A percentile compares a stretch with the other conserved stretches of the same genome.
phyloP scores from a whole-genome alignment of 23 tunicate genomes.

The Aplidium turbinatum region DNA sequence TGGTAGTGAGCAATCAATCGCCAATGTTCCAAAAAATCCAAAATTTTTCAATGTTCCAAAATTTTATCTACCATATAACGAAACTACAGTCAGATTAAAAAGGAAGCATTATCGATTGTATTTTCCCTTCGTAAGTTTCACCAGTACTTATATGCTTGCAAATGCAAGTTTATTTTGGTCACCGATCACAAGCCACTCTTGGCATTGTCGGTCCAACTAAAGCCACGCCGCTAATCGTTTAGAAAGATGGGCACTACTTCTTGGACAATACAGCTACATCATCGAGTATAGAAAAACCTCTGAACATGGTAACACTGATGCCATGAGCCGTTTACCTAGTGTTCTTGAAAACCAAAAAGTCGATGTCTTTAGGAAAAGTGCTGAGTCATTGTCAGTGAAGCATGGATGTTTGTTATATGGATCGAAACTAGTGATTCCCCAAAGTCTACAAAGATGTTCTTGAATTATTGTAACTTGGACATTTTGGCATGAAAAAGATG shows the following conservation, averaged over 20 bases:
- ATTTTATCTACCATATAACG: slow-evolving; percentile 9
- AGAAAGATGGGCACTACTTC: slow-evolving; percentile 6
- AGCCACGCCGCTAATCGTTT: too few species aligned
- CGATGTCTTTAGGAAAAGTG: neutral
- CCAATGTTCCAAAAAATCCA: too few species aligned
- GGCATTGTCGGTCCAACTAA: too few species aligned
- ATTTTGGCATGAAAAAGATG: too few species aligned
- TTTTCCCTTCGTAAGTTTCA: too few species aligned
- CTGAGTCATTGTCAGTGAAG: neutral
- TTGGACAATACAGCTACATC: slow-evolving; percentile 15
- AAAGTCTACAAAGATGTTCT: too few species aligned
- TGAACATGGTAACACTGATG: slow-evolving; percentile 36
- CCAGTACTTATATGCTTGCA: too few species aligned
- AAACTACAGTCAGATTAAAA: slow-evolving; percentile 30
- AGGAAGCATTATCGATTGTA: too few species aligned
- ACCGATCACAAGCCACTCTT: too few species aligned
- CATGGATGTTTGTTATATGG: slow-evolving; percentile 36
- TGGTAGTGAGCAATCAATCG: slow-evolving; percentile 16
- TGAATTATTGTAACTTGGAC: too few species aligned
- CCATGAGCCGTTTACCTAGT: slow-evolving; percentile 25
- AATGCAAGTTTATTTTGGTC: too few species aligned
- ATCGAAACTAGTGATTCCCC: slow-evolving; percentile 5
- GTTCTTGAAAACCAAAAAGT: slow-evolving; percentile 1
- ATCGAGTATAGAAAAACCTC: slow-evolving; percentile 28
- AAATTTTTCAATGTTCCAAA: slow-evolving; percentile 23